These are phyloP conservation scores for Yponomeuta malinellus DNA, from an alignment of 2,888 invertebrate genomes.

Conservation along the genomic window DNA sequence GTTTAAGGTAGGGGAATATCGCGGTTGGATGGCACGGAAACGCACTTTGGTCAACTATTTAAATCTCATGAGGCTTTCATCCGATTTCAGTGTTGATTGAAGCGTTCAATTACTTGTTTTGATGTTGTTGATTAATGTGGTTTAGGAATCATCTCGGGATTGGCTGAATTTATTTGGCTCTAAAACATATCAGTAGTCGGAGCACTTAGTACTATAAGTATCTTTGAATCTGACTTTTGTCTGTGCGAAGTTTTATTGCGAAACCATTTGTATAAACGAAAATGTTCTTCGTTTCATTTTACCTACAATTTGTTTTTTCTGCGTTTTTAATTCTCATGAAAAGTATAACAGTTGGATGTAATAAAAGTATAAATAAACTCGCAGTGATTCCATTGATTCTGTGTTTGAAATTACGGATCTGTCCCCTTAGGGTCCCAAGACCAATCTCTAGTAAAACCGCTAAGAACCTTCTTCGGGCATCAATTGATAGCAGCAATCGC, in stretches of 20 bases:
- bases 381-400: conserved; percentile 73
- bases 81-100: conserved; percentile 2
- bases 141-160: conserved; percentile 68
- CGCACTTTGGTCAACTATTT: neutral
- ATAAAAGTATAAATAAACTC: conserved; percentile 74
- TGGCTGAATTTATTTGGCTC: conserved; percentile 19
- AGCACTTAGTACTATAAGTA: conserved; percentile 72
- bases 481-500: too few relatives aligned
- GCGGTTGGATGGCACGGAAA: neutral
- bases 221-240: conserved; percentile 60
- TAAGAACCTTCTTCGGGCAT: too few relatives aligned
- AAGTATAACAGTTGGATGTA: conserved; percentile 68
- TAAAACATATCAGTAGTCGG: conserved; percentile 67
- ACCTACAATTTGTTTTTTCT: conserved; percentile 40
- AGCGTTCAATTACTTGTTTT: conserved; percentile 44
- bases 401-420: conserved; percentile 40
- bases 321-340: conserved; percentile 55
- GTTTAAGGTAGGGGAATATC: conserved; percentile 40
- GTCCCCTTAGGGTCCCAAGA: neutral
- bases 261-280: conserved; percentile 20
- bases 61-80: conserved; percentile 1
- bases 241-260: conserved; percentile 21
- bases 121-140: conserved; percentile 73
- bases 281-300: conserved; percentile 29
- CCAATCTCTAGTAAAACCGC: too few relatives aligned